Evolutionary conservation across 2,113 vertebrate genomes (phyloP).

Genomic region (Tragulus kanchil): DNA sequence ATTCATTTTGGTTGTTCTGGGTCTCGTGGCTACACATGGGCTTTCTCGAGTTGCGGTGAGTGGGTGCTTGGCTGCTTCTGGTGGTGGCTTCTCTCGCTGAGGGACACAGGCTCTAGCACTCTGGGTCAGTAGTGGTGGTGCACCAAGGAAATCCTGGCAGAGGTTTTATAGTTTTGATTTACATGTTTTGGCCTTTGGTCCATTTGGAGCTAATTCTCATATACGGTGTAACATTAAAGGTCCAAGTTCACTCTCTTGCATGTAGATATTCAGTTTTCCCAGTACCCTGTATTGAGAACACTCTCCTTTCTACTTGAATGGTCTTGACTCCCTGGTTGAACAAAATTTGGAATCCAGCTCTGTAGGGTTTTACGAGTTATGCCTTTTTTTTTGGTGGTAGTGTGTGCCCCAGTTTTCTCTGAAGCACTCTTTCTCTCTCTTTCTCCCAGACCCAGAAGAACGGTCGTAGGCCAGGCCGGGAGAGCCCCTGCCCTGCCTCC

Average conservation of each 20-base stretch:
- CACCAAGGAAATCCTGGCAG: background rate
- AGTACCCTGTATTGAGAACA: background rate
- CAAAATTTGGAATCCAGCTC: background rate
- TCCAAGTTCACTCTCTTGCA: background rate
- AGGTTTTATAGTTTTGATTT: background rate
- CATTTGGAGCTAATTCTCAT: background rate
- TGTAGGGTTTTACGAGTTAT: background rate
- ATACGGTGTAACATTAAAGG: background rate
- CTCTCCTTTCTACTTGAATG: background rate
- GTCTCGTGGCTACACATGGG: background rate
- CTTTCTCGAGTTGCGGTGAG: background rate
- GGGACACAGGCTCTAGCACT: fast-evolving
- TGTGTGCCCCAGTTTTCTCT: background rate
- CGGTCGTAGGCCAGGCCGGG: background rate
- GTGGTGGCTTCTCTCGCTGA: background rate
- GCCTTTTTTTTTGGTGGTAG: background rate
- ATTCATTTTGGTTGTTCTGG: background rate
- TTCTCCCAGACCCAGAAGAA: background rate
- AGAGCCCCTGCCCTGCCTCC: background rate
- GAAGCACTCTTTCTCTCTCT: background rate
- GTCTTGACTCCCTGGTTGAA: background rate
- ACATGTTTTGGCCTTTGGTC: background rate
- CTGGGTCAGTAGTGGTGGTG: background rate
- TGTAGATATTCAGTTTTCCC: background rate
- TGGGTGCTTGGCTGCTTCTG: background rate